phyloP scores from a whole-genome alignment of 2,797 vertebrate species.

The Eulemur albifrons region DNA sequence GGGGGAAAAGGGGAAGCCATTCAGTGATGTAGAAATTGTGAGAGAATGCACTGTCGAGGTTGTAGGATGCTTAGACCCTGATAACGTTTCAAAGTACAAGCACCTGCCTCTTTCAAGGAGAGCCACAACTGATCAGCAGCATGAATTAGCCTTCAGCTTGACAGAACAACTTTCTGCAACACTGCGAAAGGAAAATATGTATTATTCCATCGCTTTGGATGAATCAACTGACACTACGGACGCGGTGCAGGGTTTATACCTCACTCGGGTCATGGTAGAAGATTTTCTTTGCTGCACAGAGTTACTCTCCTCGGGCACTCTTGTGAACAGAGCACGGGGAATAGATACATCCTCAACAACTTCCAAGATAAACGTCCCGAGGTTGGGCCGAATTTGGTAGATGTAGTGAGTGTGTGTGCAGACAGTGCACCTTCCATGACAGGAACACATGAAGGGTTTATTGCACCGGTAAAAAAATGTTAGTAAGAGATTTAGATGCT shows the following conservation, averaged over 20 bases:
- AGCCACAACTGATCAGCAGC: neutral
- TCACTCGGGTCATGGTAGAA: neutral
- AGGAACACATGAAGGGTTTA: neutral
- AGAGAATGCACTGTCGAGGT: rapidly evolving
- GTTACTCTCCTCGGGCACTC: neutral
- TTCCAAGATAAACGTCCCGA: neutral
- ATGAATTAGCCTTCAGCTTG: neutral
- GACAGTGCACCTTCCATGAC: neutral
- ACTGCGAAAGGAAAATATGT: too few relatives aligned
- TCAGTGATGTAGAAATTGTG: neutral
- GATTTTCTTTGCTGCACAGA: neutral
- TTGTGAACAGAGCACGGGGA: neutral
- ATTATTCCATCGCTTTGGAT: neutral
- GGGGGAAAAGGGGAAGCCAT: neutral
- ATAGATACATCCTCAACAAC: neutral
- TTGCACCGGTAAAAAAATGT: neutral
- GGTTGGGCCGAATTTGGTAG: neutral
- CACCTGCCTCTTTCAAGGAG: neutral
- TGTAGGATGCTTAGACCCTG: neutral
- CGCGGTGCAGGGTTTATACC: neutral
- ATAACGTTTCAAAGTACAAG: neutral
- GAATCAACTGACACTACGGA: neutral
- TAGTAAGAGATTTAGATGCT: neutral
- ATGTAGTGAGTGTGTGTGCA: neutral
- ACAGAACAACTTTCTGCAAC: neutral